Base-by-base conservation (phyloP, 2,888 invertebrate species). In the Pammene aurita region DNA sequence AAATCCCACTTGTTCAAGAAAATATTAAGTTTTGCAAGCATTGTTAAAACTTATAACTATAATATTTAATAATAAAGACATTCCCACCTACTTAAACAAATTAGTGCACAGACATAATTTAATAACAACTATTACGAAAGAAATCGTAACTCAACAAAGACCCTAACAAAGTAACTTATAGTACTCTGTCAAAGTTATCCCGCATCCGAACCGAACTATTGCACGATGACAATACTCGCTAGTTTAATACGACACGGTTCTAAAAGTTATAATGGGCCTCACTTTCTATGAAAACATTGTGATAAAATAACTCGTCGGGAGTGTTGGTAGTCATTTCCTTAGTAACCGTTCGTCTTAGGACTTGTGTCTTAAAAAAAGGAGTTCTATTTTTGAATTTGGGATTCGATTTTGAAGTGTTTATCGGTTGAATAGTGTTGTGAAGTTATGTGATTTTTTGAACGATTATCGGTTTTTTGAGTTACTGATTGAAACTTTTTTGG, bases 231-330 rank as follows among this genome's bases (percentile, higher is more conserved):
- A 78, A 77, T 74, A 72, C 70, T 73, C 75, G 58, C 55, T 26
- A 68, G 73, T 63, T 67, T 73, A 77, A 73, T 79, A 77, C 76
- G 86, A 85, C 78, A 83, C 77, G 79, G 82, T 85, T 82, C 79
- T 75, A 78, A 75, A 83, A 84, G 78, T 84, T 83, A 83, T 83
- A 83, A 84, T 82, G 80, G 81, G 76, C 48, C 46, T 54, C 46
- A 68, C 71, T 72, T 71, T 72, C 71, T 71, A 71, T 66, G 66
- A 71, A 72, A 68, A 9, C 41, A 63, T 58, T 62, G 67, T 68
- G 57, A 71, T 68, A 68, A 72, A 71, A 72, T 66, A 71, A 68
- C 14, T 65, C 42, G 57, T 18, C 44, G 38, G 66, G 56, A 64
- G 50, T 18, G 61, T 34, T 26, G 10, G 55, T 42, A 61, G 44